Conservation (phyloP, 2,113 vertebrate species). For the Gallinago paraguaiae region DNA sequence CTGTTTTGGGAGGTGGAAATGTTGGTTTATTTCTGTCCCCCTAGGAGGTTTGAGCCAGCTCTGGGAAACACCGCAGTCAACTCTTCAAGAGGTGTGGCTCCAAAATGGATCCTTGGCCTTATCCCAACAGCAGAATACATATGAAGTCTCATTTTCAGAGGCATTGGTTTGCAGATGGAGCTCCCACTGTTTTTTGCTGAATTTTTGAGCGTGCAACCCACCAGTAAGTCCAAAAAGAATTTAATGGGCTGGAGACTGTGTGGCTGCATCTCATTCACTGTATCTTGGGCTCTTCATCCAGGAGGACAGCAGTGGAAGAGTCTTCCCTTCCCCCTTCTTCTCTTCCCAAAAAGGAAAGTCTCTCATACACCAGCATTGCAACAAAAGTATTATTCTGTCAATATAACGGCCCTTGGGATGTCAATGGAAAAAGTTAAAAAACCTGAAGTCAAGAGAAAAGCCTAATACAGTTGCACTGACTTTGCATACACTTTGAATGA, state of each 20-base stretch:
- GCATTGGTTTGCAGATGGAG: background rate
- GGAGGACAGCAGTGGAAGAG: background rate
- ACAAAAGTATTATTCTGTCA: conserved; percentile 54
- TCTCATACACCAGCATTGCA: background rate
- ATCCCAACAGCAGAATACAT: background rate
- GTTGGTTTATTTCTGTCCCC: conserved; percentile 7
- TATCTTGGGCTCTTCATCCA: conserved; percentile 4
- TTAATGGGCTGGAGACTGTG: background rate
- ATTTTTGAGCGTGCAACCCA: background rate
- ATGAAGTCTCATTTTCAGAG: background rate
- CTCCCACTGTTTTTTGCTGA: background rate
- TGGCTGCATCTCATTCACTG: background rate
- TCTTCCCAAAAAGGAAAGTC: conserved; percentile 10
- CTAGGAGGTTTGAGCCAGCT: conserved; percentile 1
- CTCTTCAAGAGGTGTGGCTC: conserved; percentile 22
- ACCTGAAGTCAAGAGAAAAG: conserved; percentile 64
- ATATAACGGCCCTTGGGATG: conserved; percentile 66
- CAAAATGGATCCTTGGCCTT: conserved; percentile 30
- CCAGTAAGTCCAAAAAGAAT: background rate
- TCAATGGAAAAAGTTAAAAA: conserved; percentile 65
- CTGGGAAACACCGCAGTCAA: background rate
- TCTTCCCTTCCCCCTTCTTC: background rate
- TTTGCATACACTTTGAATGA: conserved; percentile 72
- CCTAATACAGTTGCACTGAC: conserved; percentile 65
- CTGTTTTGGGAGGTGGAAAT: background rate